Evolutionary conservation across 2,797 vertebrate genomes (phyloP).

Genomic region (Alauda arvensis): DNA sequence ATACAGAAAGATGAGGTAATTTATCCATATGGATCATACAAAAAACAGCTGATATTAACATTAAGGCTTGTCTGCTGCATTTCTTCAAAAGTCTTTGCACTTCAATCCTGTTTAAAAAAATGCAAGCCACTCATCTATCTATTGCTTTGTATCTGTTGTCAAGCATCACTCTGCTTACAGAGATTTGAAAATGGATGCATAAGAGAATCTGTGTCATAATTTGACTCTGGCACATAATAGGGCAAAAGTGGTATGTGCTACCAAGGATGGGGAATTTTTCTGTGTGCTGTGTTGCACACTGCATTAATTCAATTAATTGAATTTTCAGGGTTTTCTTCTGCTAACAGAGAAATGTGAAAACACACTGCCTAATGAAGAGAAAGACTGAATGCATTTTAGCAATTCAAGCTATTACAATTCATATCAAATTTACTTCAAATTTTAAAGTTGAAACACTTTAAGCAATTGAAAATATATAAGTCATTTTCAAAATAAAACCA

Average conservation of each 20-base stretch:
- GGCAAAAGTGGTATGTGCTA: conserved; percentile 3
- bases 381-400: conserved; percentile 26
- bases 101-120: neutral
- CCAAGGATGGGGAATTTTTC: conserved; percentile 14
- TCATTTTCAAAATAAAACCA: neutral
- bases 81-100: neutral
- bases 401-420: conserved; percentile 15
- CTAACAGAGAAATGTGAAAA: conserved; percentile 49
- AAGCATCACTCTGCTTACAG: neutral
- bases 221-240: conserved; percentile 12
- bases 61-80: neutral
- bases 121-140: neutral
- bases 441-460: conserved; percentile 16
- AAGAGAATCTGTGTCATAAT: conserved; percentile 24
- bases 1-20: neutral
- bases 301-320: conserved; percentile 60
- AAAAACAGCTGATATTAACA: neutral
- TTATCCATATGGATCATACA: neutral
- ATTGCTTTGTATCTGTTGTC: neutral
- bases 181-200: conserved; percentile 15
- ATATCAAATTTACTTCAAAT: neutral
- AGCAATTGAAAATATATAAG: conserved; percentile 15
- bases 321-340: conserved; percentile 52
- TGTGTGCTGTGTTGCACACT: conserved; percentile 37
- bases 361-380: conserved; percentile 33